phyloP scores from a whole-genome alignment of 2,113 vertebrate species.

The Trachemys scripta region DNA sequence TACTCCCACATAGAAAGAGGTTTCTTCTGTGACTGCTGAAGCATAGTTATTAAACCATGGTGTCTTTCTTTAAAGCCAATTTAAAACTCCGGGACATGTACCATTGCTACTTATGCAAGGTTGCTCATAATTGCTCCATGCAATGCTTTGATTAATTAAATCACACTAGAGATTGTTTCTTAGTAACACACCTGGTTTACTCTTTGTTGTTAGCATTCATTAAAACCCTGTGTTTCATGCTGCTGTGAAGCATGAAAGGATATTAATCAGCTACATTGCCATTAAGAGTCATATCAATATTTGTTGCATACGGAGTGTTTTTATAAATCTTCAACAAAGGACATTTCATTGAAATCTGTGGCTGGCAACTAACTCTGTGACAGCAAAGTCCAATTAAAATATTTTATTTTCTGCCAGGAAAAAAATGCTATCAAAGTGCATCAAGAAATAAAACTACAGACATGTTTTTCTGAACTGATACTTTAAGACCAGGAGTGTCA shows the following conservation, averaged over 20 bases:
- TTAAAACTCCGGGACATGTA: conserved; percentile 69
- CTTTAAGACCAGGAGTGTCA: conserved; percentile 24
- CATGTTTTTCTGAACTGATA: neutral
- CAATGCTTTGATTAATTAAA: conserved; percentile 83
- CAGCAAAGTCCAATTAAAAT: conserved; percentile 66
- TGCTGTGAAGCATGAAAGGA: conserved; percentile 73
- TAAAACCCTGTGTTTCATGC: conserved; percentile 72
- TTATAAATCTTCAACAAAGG: conserved; percentile 79
- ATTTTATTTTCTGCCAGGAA: conserved; percentile 63
- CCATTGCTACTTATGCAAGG: conserved; percentile 73
- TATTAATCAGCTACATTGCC: conserved; percentile 84
- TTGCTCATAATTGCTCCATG: conserved; percentile 76
- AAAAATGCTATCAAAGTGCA: conserved; percentile 17
- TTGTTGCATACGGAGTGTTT: conserved; percentile 77
- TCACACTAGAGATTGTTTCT: conserved; percentile 84
- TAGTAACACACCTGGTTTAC: conserved; percentile 84
- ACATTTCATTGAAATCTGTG: conserved; percentile 73
- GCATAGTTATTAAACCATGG: conserved; percentile 76
- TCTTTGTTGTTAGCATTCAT: conserved; percentile 80
- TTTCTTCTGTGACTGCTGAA: conserved; percentile 52
- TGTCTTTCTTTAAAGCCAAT: conserved; percentile 77
- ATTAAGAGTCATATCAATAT: conserved; percentile 84
- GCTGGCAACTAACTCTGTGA: conserved; percentile 61
- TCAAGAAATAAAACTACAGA: conserved; percentile 23
- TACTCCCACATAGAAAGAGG: conserved; percentile 48